Evolutionary conservation across 2,113 vertebrate genomes (phyloP).

Genomic region (Myanophis thanlyinensis): DNA sequence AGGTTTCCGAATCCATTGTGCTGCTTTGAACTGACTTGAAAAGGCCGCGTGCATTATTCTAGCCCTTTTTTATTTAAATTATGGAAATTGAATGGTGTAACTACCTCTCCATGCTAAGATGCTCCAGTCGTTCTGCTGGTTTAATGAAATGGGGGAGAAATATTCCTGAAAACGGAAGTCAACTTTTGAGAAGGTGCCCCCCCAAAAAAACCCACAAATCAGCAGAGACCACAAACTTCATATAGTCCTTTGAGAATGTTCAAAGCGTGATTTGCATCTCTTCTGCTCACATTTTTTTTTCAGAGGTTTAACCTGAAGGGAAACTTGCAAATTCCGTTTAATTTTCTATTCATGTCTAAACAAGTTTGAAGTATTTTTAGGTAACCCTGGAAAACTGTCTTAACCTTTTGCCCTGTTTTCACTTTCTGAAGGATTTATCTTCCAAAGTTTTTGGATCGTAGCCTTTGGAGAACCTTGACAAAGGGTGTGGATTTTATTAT

Average conservation of each 20-base stretch:
- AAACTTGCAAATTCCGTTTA: no score
- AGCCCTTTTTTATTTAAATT: neutral
- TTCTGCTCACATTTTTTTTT: neutral
- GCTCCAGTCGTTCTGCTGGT: fast-evolving
- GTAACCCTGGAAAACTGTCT: no score
- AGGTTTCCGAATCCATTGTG: neutral
- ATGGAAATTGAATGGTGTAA: neutral
- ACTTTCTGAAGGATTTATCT: neutral
- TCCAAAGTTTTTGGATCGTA: neutral
- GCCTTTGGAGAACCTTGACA: neutral
- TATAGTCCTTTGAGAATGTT: neutral
- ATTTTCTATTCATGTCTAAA: no score
- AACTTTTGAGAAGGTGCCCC: no score
- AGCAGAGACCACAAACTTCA: neutral
- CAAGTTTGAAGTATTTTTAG: no score
- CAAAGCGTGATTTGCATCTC: neutral
- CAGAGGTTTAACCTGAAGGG: no score
- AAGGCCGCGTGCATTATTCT: neutral
- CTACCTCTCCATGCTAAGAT: neutral
- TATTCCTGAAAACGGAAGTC: neutral
- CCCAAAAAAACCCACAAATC: neutral
- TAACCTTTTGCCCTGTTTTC: no score
- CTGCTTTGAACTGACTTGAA: neutral
- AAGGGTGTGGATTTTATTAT: neutral
- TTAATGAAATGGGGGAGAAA: neutral